A percentile compares a stretch with the other conserved stretches of the same genome.
phyloP scores from a whole-genome alignment of 2,888 invertebrate genomes.

The Leptinotarsa tumamoca region DNA sequence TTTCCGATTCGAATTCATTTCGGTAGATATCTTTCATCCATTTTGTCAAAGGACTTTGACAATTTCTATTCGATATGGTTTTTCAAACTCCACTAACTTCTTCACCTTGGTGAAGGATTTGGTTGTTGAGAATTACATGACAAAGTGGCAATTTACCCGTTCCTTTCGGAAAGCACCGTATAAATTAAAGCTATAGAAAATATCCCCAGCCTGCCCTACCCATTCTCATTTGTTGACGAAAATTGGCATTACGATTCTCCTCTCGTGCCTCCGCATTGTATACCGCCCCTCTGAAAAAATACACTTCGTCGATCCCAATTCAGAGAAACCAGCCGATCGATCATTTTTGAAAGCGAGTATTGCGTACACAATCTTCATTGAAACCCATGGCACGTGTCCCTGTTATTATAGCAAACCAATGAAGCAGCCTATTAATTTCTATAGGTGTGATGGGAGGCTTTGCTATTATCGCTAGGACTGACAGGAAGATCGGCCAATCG shows the following conservation, averaged over 20 bases:
- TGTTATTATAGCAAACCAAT: constrained; percentile 34
- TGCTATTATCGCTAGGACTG: constrained; percentile 9
- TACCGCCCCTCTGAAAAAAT: constrained; percentile 1
- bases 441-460: constrained; percentile 10
- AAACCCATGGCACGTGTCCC: constrained; percentile 29
- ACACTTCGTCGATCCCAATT: neutral
- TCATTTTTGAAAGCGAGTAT: constrained; percentile 10
- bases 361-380: constrained; percentile 20
- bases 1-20: no score
- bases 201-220: neutral
- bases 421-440: constrained; percentile 22
- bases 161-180: no score
- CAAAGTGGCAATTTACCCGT: no score
- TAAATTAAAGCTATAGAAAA: neutral
- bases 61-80: no score
- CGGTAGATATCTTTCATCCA: no score
- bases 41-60: no score
- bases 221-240: constrained; percentile 2
- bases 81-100: no score
- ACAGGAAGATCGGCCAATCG: constrained; percentile 4
- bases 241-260: neutral
- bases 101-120: no score
- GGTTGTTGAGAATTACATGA: no score
- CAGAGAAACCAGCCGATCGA: constrained; percentile 15
- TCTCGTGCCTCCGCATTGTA: constrained; percentile 7